A percentile compares a stretch with the other conserved stretches of the same genome.
These are phyloP conservation scores for Aporrectodea caliginosa DNA, from an alignment of 1,140 invertebrate genomes.

Conservation along the genomic window DNA sequence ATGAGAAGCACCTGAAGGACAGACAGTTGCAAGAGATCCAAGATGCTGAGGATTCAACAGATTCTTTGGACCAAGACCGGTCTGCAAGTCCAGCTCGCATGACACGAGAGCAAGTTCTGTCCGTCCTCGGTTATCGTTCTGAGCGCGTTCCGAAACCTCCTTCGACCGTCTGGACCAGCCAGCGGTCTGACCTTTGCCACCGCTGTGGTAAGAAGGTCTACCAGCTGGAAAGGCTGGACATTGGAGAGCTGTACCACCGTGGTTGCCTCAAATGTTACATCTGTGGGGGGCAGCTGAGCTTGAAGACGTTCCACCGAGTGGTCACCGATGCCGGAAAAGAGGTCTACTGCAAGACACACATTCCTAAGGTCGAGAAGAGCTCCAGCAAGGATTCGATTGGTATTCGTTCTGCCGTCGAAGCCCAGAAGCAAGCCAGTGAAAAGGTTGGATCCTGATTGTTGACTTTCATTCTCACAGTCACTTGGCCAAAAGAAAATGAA, in stretches of 20 bases:
- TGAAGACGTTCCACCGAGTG: slow-evolving; percentile 44
- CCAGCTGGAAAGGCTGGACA: slow-evolving; percentile 50
- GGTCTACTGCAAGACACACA: slow-evolving; percentile 48
- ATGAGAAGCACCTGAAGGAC: no score
- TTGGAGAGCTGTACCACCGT: slow-evolving; percentile 49
- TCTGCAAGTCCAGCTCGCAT: not conserved
- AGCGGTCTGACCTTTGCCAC: not conserved
- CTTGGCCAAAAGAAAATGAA: no score
- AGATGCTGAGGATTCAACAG: slow-evolving; percentile 1
- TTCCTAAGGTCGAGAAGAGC: slow-evolving; percentile 44
- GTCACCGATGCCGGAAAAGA: slow-evolving; percentile 35
- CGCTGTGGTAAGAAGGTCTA: slow-evolving; percentile 42
- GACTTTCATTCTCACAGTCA: no score
- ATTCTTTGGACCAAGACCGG: slow-evolving; percentile 14
- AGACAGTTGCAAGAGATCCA: no score
- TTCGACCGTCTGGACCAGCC: not conserved
- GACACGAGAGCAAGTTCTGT: slow-evolving; percentile 13
- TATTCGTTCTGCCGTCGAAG: slow-evolving; percentile 47
- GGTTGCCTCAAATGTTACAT: slow-evolving; percentile 46
- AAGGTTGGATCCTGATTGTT: slow-evolving; percentile 46
- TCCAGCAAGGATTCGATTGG: slow-evolving; percentile 47
- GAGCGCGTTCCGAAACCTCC: slow-evolving; percentile 10
- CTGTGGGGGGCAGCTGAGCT: slow-evolving; percentile 39
- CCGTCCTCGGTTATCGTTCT: slow-evolving; percentile 3
- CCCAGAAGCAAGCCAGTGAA: slow-evolving; percentile 42